Base-by-base conservation (phyloP, 1,140 invertebrate genomes). In the Grapholita molesta region DNA sequence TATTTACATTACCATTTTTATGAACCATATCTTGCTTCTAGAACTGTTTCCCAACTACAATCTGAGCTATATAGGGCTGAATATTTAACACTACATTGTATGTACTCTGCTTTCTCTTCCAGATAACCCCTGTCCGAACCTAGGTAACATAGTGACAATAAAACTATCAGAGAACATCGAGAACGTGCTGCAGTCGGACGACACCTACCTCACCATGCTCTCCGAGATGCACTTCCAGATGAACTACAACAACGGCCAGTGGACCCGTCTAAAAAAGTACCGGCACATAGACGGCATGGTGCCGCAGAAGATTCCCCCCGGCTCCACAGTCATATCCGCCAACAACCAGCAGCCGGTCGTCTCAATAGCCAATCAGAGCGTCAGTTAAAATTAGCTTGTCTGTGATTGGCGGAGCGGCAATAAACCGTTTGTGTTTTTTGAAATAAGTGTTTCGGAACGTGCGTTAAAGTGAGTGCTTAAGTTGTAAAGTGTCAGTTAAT, bases 211-310 rank as follows among this genome's bases (percentile, higher is more conserved):
- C 0, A 94, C 94, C 0, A 96, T 97, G 94, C 92, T 97, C 52
- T 96, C 97, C 0, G 97, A 99, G 86, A 98, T 96, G 11, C 97
- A 98, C 90, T 98, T 98, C 94, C 97, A 98, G 91, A 98, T 99
- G 97, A 98, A 99, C 90, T 99, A 98, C 91, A 96, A 95, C 73
- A 98, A 97, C 68, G 97, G 97, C 0, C 97, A 98, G 85, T 98
- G 97, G 97, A 98, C 98, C 77, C 92, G 96, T 35, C 96, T 98
- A 65, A 97, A 97, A 81, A 98, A 98, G 79, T 95, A 95, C 82
- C 88, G 95, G 24, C 92, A 94, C 66, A 93, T 95, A 48, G 94
- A 95, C 28, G 94, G 93, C 7, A 93, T 92, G 80, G 88, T 89
- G 5, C 87, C 87, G 0, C 88, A 89, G 76, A 91, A 90, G 42